A percentile compares a stretch with the other conserved stretches of the same genome.
Conservation (phyloP, 2,113 vertebrate genomes). For the Charadrius vociferus region DNA sequence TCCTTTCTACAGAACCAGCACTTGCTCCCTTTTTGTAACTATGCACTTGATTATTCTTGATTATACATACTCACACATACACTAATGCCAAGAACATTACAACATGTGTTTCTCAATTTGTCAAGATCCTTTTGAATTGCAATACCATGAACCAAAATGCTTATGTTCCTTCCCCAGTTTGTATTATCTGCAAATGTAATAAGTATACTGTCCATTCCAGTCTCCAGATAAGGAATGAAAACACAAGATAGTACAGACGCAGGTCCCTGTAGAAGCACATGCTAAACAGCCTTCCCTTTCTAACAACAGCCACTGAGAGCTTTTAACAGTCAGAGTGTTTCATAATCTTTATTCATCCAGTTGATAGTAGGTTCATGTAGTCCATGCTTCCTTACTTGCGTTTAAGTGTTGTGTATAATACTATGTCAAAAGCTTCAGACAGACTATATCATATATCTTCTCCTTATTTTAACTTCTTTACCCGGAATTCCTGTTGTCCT, state of each 20-base stretch:
- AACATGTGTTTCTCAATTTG: not conserved
- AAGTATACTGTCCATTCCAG: not conserved
- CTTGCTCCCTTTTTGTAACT: not conserved
- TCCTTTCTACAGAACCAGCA: not conserved
- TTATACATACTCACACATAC: not conserved
- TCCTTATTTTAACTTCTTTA: not conserved
- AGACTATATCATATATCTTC: not conserved
- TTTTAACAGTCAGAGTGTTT: not conserved
- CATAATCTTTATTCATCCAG: not conserved
- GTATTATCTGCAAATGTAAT: not conserved
- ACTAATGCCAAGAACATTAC: not conserved
- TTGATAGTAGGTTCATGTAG: not conserved
- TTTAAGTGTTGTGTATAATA: not conserved
- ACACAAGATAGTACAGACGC: not conserved
- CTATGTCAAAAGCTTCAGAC: not conserved
- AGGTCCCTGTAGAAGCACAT: not conserved
- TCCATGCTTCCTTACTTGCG: not conserved
- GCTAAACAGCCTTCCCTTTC: not conserved
- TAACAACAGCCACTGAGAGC: not conserved
- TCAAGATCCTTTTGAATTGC: not conserved
- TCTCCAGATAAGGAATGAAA: not conserved
- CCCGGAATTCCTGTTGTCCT: not conserved
- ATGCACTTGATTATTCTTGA: not conserved
- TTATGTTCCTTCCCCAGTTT: not conserved
- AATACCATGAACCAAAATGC: not conserved